phyloP scores from a whole-genome alignment of 2,888 invertebrate genomes.

The Harpagoxenus sublaevis region DNA sequence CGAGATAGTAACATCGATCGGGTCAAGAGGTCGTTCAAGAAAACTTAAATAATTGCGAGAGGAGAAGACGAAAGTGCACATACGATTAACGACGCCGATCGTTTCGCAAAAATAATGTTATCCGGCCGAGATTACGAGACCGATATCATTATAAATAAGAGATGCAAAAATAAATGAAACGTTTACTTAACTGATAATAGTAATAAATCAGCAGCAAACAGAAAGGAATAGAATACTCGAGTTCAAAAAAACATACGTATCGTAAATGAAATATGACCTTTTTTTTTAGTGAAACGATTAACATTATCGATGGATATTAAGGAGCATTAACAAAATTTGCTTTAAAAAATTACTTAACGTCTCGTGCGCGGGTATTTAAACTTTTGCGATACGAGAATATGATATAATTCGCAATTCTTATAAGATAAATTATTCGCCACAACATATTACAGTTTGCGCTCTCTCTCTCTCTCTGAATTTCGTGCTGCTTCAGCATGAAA shows the following conservation, averaged over 20 bases:
- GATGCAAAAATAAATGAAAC: slow-evolving; percentile 10
- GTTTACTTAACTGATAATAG: slow-evolving; percentile 26
- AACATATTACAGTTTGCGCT: background rate
- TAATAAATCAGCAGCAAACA: slow-evolving; percentile 9
- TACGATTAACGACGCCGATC: slow-evolving; percentile 23
- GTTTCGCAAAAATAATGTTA: slow-evolving; percentile 54
- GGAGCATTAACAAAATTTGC: background rate
- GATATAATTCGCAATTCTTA: background rate
- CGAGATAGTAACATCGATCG: background rate
- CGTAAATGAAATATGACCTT: background rate
- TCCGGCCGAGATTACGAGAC: slow-evolving; percentile 41
- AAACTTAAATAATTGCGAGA: slow-evolving; percentile 18
- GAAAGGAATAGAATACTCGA: background rate
- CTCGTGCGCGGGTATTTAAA: no score
- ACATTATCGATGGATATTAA: background rate
- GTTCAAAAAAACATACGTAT: background rate
- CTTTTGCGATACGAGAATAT: background rate
- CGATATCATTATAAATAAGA: slow-evolving; percentile 30
- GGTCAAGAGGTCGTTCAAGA: background rate
- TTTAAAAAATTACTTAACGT: background rate
- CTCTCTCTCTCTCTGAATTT: background rate
- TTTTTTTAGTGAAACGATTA: background rate
- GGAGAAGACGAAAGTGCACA: background rate
- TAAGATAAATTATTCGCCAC: background rate
- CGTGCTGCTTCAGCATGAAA: background rate